Percentiles rank a stretch among this genome's conserved stretches.
Evolutionary conservation across 2,888 invertebrate species (phyloP).

Genomic region (Drosophila robusta): DNA sequence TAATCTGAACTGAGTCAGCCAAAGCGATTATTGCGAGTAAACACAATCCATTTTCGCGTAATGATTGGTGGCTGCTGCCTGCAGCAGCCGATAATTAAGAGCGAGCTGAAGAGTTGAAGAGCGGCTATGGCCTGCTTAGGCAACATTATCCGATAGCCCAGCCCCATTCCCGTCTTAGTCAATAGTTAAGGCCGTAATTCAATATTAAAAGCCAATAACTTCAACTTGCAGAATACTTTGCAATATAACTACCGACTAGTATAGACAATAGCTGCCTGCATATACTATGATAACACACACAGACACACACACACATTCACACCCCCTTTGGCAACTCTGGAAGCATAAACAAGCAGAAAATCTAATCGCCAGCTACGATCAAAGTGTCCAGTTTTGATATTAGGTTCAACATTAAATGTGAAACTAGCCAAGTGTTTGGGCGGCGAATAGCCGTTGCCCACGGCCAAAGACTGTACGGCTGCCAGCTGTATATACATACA

Average conservation of each 20-base stretch:
- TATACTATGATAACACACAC: conserved; percentile 58
- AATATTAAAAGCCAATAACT: conserved; percentile 77
- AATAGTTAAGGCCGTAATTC: conserved; percentile 54
- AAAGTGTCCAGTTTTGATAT: conserved; percentile 75
- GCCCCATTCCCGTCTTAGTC: neutral
- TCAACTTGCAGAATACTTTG: conserved; percentile 59
- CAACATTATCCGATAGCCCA: conserved; percentile 34
- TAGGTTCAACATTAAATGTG: conserved; percentile 64
- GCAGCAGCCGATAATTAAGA: conserved; percentile 51
- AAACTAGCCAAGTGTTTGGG: conserved; percentile 63
- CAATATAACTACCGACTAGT: conserved; percentile 15
- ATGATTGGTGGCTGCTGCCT: conserved; percentile 62
- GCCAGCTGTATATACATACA: conserved; percentile 9
- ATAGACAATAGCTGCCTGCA: conserved; percentile 35
- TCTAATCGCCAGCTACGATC: conserved; percentile 73
- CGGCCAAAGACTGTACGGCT: conserved; percentile 32
- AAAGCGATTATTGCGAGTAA: conserved; percentile 77
- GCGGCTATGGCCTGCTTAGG: conserved; percentile 53
- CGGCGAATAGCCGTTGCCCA: conserved; percentile 38
- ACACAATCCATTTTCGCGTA: conserved; percentile 77
- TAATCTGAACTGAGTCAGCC: conserved; percentile 77
- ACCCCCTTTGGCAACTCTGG: conserved; percentile 23
- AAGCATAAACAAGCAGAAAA: conserved; percentile 62
- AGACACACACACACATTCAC: conserved; percentile 16
- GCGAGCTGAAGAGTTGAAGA: conserved; percentile 29